Conservation (phyloP, 1,140 invertebrate species). For the Intoshia linei region DNA sequence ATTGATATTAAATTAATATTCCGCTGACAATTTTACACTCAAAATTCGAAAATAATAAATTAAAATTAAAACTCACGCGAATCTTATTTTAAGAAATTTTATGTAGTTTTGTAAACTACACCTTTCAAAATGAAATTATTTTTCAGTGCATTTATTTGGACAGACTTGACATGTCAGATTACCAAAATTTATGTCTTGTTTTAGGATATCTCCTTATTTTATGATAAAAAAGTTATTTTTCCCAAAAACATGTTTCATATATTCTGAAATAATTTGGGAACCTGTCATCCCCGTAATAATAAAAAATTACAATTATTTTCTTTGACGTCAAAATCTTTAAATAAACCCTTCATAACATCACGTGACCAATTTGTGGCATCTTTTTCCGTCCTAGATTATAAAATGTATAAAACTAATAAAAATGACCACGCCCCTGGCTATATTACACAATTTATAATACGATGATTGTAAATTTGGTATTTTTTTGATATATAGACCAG, state of each 20-base stretch:
- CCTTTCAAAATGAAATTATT: too few relatives aligned
- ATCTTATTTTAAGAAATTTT: neutral
- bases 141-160: too few relatives aligned
- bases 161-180: too few relatives aligned
- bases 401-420: slow-evolving; percentile 8
- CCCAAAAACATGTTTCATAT: neutral
- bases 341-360: slow-evolving; percentile 49
- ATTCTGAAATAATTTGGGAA: too few relatives aligned
- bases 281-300: too few relatives aligned
- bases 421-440: neutral
- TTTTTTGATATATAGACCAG: neutral
- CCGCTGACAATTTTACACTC: neutral
- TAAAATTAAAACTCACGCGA: slow-evolving; percentile 1
- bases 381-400: slow-evolving; percentile 50
- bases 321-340: slow-evolving; percentile 29
- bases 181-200: neutral
- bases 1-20: neutral
- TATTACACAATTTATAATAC: neutral
- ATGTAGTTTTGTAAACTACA: too few relatives aligned
- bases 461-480: neutral
- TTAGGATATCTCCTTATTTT: neutral
- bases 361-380: slow-evolving; percentile 85
- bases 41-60: neutral
- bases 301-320: slow-evolving; percentile 21
- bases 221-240: neutral